Percentiles rank a stretch among this genome's conserved stretches.
phyloP scores from a whole-genome alignment of 2,888 invertebrate genomes.

The Achlya flavicornis region DNA sequence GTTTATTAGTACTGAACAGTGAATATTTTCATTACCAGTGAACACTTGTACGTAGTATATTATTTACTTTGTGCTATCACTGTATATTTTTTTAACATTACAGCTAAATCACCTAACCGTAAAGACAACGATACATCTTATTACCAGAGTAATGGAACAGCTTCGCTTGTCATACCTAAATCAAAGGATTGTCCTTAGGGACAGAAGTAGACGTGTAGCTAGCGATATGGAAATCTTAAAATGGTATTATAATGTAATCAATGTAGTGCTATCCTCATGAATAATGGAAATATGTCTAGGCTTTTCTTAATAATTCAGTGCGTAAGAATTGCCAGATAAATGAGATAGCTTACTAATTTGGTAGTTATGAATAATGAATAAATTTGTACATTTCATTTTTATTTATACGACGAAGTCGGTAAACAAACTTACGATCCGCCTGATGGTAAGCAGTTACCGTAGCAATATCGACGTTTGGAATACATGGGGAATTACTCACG shows the following conservation, averaged over 20 bases:
- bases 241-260: constrained; percentile 9
- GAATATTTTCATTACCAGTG: too few relatives aligned
- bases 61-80: too few relatives aligned
- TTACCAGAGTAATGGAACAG: not conserved
- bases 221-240: not conserved
- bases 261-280: not conserved
- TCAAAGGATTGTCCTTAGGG: not conserved
- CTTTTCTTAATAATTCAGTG: not conserved
- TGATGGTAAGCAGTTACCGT: too few relatives aligned
- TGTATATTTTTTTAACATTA: too few relatives aligned
- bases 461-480: too few relatives aligned
- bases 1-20: too few relatives aligned
- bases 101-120: not conserved
- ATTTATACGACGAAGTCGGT: not conserved
- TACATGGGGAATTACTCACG: too few relatives aligned
- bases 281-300: not conserved
- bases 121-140: not conserved
- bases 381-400: not conserved
- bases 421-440: too few relatives aligned
- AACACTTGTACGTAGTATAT: too few relatives aligned
- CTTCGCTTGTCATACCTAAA: not conserved
- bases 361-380: not conserved
- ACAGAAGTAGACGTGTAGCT: not conserved
- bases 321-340: not conserved
- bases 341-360: not conserved